Conservation (phyloP, 2,888 invertebrate genomes). For the Harpalus rubripes region DNA sequence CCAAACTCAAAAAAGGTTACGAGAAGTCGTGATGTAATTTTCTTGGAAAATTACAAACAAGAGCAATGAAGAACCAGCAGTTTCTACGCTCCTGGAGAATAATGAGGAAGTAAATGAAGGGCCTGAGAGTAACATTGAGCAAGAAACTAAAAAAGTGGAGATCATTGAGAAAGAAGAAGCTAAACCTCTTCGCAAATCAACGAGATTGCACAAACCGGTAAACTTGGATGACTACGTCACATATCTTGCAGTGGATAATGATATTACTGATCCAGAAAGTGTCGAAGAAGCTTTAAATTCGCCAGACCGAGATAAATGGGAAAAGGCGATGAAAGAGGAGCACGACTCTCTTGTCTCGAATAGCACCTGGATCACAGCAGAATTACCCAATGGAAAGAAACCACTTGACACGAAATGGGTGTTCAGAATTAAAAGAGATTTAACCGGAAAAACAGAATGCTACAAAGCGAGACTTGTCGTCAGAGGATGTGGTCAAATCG, state of each 20-base stretch:
- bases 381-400: not conserved
- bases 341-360: not conserved
- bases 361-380: not conserved
- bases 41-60: not conserved
- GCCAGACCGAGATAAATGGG: not conserved
- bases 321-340: not conserved
- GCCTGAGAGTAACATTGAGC: conserved; percentile 44
- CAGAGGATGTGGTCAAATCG: too few species aligned
- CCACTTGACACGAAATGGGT: too few species aligned
- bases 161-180: not conserved
- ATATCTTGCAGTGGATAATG: too few species aligned
- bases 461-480: conserved; percentile 31
- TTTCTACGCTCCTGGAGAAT: not conserved
- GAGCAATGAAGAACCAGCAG: conserved; percentile 9
- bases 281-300: too few species aligned
- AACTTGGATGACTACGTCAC: too few species aligned
- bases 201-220: not conserved
- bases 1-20: too few species aligned
- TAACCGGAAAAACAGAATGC: conserved; percentile 18
- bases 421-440: conserved; percentile 16
- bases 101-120: too few species aligned
- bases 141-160: not conserved
- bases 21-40: not conserved
- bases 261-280: too few species aligned
- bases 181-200: conserved; percentile 69